Percentiles rank a stretch among this genome's conserved stretches.
These are phyloP conservation scores for Xylocampa areola DNA, from an alignment of 2,888 invertebrate species.

Conservation along the genomic window DNA sequence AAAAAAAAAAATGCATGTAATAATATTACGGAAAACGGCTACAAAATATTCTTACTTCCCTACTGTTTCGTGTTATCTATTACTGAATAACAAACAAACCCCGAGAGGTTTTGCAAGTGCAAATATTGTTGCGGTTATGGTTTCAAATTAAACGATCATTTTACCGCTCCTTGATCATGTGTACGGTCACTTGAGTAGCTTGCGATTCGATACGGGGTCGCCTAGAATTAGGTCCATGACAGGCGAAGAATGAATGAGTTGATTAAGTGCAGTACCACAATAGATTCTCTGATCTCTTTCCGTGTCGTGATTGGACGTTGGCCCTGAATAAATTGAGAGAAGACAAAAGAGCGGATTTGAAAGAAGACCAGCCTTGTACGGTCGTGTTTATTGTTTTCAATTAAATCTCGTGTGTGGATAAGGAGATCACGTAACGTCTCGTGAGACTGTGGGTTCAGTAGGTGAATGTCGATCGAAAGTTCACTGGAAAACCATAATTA, in stretches of 20 bases:
- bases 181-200: conserved; percentile 34
- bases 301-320: conserved; percentile 64
- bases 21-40: no score
- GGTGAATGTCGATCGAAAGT: conserved; percentile 64
- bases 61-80: conserved; percentile 12
- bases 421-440: conserved; percentile 29
- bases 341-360: conserved; percentile 52
- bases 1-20: no score
- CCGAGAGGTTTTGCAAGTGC: conserved; percentile 40
- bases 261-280: conserved; percentile 35
- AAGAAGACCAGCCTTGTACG: conserved; percentile 58
- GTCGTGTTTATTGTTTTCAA: conserved; percentile 45
- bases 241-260: conserved; percentile 38
- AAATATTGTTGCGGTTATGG: conserved; percentile 50
- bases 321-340: conserved; percentile 66
- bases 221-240: conserved; percentile 39
- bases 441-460: conserved; percentile 54
- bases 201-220: conserved; percentile 49
- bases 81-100: conserved; percentile 39
- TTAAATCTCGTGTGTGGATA: conserved; percentile 48
- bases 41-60: conserved; percentile 28
- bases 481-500: conserved; percentile 40
- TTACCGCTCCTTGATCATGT: conserved; percentile 47
- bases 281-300: conserved; percentile 50
- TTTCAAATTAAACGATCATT: conserved; percentile 51